These are phyloP conservation scores for Galeopsomyia nigrocyanea DNA, from an alignment of 2,888 invertebrate genomes.

Conservation along the genomic window DNA sequence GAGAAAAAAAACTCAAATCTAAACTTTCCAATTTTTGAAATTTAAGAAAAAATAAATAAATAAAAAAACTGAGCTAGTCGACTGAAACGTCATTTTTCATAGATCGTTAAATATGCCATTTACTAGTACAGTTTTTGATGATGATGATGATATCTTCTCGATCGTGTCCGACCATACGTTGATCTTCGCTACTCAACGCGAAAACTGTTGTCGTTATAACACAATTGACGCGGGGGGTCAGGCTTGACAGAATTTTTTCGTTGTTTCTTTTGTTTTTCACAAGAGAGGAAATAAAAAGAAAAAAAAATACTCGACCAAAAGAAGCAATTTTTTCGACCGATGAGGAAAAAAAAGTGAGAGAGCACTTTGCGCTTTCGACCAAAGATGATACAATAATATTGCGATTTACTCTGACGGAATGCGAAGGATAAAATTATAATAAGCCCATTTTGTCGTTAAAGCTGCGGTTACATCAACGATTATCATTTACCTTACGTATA, in stretches of 20 bases:
- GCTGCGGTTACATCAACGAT: constrained; percentile 37
- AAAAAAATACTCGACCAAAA: no score
- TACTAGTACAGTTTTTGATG: background rate
- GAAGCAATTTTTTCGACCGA: background rate
- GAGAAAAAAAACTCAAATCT: constrained; percentile 3
- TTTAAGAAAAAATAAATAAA: constrained; percentile 7
- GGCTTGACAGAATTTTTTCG: no score
- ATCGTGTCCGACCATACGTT: no score
- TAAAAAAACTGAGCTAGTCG: constrained; percentile 15
- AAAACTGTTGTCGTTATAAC: no score
- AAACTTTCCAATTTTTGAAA: constrained; percentile 14
- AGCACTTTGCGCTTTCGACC: constrained; percentile 47
- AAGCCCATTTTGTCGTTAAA: constrained; percentile 32
- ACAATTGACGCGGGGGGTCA: no score
- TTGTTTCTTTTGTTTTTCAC: no score
- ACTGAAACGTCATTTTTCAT: constrained; percentile 33
- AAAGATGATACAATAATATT: constrained; percentile 53
- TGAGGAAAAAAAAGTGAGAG: background rate
- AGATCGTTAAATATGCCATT: constrained; percentile 7
- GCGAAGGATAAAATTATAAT: constrained; percentile 9
- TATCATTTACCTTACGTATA: background rate
- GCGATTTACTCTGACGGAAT: constrained; percentile 31
- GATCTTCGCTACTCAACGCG: no score
- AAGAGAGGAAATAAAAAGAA: no score
- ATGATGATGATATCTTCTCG: no score